Percentiles rank a stretch among this genome's conserved stretches.
Evolutionary conservation across 2,797 vertebrate species (phyloP).

Genomic region (Alfaro cultratus): DNA sequence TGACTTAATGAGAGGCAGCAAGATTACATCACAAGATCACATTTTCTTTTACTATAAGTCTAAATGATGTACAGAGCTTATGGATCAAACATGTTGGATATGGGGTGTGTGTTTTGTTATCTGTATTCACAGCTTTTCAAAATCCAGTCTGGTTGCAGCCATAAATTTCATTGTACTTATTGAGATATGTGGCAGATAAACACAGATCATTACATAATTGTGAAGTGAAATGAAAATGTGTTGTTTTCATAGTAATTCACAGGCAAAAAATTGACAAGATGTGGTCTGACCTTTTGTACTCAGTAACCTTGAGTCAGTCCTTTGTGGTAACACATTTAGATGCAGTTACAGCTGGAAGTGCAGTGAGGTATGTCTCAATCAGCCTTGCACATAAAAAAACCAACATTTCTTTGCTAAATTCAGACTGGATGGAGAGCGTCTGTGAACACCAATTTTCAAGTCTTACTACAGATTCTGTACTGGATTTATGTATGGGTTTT

Average conservation of each 20-base stretch:
- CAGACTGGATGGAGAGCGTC: background rate
- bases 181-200: background rate
- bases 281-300: background rate
- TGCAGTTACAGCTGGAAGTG: background rate
- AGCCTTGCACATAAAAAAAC: background rate
- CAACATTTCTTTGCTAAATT: background rate
- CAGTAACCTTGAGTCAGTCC: background rate
- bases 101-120: background rate
- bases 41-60: background rate
- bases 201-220: background rate
- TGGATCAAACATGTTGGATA: background rate
- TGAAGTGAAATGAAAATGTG: background rate
- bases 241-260: background rate
- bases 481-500: background rate
- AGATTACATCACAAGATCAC: no score
- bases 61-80: background rate
- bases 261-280: background rate
- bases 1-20: background rate
- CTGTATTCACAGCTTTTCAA: background rate
- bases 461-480: background rate
- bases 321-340: background rate
- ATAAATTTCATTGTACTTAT: background rate
- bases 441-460: background rate
- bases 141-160: background rate
- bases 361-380: background rate